phyloP scores from a whole-genome alignment of 2,797 vertebrate genomes.

The Leptodactylus fallax region DNA sequence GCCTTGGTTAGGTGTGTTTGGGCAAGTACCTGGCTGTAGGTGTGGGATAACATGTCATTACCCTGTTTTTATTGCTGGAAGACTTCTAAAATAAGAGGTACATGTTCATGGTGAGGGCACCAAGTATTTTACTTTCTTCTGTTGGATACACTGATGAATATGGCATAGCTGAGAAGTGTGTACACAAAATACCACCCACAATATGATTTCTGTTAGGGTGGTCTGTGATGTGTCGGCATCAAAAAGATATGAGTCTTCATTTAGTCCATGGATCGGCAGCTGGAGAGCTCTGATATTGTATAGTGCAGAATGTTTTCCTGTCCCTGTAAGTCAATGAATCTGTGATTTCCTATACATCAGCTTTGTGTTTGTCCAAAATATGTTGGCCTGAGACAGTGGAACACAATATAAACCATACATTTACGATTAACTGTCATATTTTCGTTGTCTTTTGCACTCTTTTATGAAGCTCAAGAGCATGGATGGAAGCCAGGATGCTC shows the following conservation, averaged over 20 bases:
- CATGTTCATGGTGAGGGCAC: not conserved
- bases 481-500: not conserved
- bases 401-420: not conserved
- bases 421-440: not conserved
- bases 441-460: not conserved
- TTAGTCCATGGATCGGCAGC: not conserved
- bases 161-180: not conserved
- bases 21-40: not conserved
- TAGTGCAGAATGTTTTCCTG: not conserved
- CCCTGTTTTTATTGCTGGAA: not conserved
- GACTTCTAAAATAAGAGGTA: not conserved
- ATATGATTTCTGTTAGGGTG: not conserved
- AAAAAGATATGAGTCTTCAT: not conserved
- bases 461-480: not conserved
- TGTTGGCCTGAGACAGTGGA: not conserved
- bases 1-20: not conserved
- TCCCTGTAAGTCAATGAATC: not conserved
- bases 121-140: not conserved
- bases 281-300: not conserved
- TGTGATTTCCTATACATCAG: conserved; percentile 2
- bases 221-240: not conserved
- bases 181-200: not conserved
- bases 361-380: not conserved
- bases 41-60: conserved; percentile 1
- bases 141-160: not conserved